Evolutionary conservation across 2,888 invertebrate genomes (phyloP).

Genomic region (Thumatha senex): DNA sequence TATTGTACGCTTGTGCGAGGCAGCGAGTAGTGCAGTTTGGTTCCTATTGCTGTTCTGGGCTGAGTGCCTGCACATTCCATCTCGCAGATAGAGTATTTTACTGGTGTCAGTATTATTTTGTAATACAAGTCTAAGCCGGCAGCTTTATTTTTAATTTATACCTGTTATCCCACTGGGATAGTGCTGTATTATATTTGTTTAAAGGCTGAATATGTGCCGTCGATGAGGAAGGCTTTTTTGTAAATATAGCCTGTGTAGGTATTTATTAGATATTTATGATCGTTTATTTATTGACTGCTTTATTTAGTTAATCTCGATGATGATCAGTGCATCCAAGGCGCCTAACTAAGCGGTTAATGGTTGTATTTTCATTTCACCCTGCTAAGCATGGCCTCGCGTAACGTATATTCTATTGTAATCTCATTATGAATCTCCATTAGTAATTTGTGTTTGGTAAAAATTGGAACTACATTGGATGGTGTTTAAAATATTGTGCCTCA

Average conservation of each 20-base stretch:
- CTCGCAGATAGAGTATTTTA: slow-evolving; percentile 74
- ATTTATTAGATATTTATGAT: slow-evolving; percentile 85
- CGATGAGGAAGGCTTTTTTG: slow-evolving; percentile 75
- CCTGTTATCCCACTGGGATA: slow-evolving; percentile 79
- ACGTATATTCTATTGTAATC: slow-evolving; percentile 74
- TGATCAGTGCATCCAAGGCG: slow-evolving; percentile 59
- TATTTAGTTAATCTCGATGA: slow-evolving; percentile 78
- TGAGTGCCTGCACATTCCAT: slow-evolving; percentile 74
- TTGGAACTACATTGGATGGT: slow-evolving; percentile 78
- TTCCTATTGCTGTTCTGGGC: slow-evolving; percentile 64
- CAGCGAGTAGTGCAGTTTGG: slow-evolving; percentile 64
- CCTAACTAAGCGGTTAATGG: slow-evolving; percentile 72
- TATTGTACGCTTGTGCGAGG: slow-evolving; percentile 56
- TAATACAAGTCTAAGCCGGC: slow-evolving; percentile 80
- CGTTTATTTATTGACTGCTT: slow-evolving; percentile 84
- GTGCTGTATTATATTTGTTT: slow-evolving; percentile 82
- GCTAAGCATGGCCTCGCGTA: slow-evolving; percentile 78
- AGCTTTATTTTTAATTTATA: slow-evolving; percentile 83
- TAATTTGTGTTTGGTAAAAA: slow-evolving; percentile 67
- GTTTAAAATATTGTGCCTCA: slow-evolving; percentile 54
- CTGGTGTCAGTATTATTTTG: slow-evolving; percentile 83
- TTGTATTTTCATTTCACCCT: slow-evolving; percentile 77
- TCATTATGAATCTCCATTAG: slow-evolving; percentile 77
- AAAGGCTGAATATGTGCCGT: slow-evolving; percentile 77
- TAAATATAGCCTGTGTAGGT: slow-evolving; percentile 83